Conservation (phyloP, 2,888 invertebrate genomes). For the Pachycephus smyrnensis region DNA sequence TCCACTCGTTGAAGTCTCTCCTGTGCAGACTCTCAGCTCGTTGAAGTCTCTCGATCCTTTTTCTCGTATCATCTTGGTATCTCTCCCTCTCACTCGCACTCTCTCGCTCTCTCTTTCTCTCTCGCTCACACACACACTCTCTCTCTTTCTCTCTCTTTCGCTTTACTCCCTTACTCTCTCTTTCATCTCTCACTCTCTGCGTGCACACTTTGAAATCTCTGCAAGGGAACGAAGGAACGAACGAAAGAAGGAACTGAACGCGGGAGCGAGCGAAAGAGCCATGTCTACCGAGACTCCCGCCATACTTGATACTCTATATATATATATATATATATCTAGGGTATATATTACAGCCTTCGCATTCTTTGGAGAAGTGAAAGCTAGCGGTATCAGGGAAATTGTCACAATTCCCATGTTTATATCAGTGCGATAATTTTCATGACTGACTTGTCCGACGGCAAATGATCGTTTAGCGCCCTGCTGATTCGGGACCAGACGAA, state of each 20-base stretch:
- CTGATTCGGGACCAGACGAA: constrained; percentile 15
- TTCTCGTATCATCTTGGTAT: neutral
- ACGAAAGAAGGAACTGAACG: neutral
- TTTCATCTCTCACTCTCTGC: constrained; percentile 13
- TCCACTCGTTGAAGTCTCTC: constrained; percentile 47
- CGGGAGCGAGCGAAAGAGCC: constrained; percentile 2
- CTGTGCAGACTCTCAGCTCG: constrained; percentile 17
- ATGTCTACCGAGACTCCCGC: neutral
- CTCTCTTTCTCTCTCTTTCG: neutral
- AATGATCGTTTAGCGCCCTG: neutral
- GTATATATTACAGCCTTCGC: constrained; percentile 18
- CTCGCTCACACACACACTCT: neutral
- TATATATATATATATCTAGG: neutral
- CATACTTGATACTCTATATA: neutral
- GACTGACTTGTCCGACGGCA: neutral
- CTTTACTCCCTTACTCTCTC: neutral
- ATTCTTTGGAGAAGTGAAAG: constrained; percentile 33
- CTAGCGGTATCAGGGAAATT: constrained; percentile 30
- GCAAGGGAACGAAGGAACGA: neutral
- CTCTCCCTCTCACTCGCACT: neutral
- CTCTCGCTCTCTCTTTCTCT: constrained; percentile 15
- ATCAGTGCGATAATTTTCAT: neutral
- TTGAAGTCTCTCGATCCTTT: constrained; percentile 19
- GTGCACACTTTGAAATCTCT: constrained; percentile 4
- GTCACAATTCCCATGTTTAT: constrained; percentile 6